Percentiles rank a stretch among this genome's conserved stretches.
Conservation (phyloP, 2,797 vertebrate species). For the Odontamblyopus lacepedii region DNA sequence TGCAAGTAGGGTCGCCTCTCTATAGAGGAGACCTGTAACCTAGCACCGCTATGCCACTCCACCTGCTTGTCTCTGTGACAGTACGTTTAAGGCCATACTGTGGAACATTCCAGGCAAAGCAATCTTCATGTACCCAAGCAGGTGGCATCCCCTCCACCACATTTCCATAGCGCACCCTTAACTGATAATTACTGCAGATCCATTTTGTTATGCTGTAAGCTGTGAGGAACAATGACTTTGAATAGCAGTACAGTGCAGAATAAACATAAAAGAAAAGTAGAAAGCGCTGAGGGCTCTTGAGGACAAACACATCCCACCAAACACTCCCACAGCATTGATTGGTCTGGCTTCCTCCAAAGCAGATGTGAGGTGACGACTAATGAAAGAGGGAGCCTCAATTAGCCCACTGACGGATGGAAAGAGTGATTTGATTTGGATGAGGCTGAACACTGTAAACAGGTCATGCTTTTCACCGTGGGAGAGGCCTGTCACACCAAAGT, state of each 20-base stretch:
- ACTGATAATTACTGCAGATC: too few relatives aligned
- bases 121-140: neutral
- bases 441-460: conserved; percentile 63
- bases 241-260: neutral
- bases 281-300: neutral
- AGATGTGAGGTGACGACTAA: conserved; percentile 70
- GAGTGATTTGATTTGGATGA: conserved; percentile 68
- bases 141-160: neutral
- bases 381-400: conserved; percentile 68
- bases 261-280: neutral
- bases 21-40: too few relatives aligned
- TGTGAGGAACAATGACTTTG: too few relatives aligned
- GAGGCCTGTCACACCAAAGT: neutral
- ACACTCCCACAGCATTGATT: conserved; percentile 57
- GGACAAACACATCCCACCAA: conserved; percentile 17
- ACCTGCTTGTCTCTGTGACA: too few relatives aligned
- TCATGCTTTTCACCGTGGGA: conserved; percentile 55
- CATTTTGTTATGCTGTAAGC: too few relatives aligned
- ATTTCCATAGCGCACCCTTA: neutral
- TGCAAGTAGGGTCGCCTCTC: too few relatives aligned
- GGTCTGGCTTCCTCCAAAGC: conserved; percentile 58
- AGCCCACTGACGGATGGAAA: conserved; percentile 68
- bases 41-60: too few relatives aligned
- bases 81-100: too few relatives aligned
- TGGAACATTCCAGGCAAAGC: too few relatives aligned